phyloP scores from a whole-genome alignment of 2,888 invertebrate genomes.

The Linnaemya tessellans region DNA sequence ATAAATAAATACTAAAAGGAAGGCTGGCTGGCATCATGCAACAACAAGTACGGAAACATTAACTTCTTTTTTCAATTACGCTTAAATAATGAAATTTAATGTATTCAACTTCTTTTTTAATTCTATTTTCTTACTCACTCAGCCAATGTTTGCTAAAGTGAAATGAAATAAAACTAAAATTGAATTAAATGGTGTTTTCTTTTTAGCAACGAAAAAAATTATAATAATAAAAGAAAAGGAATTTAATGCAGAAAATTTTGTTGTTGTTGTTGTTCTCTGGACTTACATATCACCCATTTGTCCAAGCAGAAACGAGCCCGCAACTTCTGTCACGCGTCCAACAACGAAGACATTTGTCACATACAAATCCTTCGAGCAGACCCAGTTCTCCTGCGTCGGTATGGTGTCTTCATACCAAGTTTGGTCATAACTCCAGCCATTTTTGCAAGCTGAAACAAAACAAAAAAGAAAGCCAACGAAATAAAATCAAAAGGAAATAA shows the following conservation, averaged over 20 bases:
- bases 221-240: neutral
- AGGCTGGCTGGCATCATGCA: constrained; percentile 54
- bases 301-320: constrained; percentile 85
- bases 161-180: constrained; percentile 39
- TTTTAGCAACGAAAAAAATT: neutral
- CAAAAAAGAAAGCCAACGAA: constrained; percentile 57
- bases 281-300: constrained; percentile 85
- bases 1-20: constrained; percentile 63
- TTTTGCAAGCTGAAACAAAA: constrained; percentile 83
- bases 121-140: constrained; percentile 52
- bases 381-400: constrained; percentile 85
- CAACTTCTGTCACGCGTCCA: constrained; percentile 84
- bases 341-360: constrained; percentile 85
- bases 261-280: constrained; percentile 44
- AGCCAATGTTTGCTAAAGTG: constrained; percentile 42
- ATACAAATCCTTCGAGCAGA: constrained; percentile 84
- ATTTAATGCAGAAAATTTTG: neutral
- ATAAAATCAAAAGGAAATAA: constrained; percentile 6
- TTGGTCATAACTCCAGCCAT: constrained; percentile 85
- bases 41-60: constrained; percentile 46
- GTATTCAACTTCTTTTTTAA: constrained; percentile 57
- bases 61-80: constrained; percentile 69
- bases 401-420: constrained; percentile 84
- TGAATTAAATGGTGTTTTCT: constrained; percentile 36
- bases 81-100: constrained; percentile 67